These are phyloP conservation scores for Chunga burmeisteri DNA, from an alignment of 2,113 vertebrate species.

Conservation along the genomic window DNA sequence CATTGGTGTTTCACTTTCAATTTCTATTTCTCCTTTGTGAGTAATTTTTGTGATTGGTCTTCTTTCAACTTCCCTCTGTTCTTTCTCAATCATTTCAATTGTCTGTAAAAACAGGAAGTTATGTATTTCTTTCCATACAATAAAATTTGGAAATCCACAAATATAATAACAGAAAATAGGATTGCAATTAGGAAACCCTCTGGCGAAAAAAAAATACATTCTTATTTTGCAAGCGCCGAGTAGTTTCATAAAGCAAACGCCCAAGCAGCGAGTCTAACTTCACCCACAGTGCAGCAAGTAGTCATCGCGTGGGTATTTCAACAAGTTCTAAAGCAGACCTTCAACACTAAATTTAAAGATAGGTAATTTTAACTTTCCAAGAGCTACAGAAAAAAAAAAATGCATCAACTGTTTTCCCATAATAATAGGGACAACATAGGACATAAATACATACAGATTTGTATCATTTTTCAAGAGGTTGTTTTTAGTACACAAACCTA, in stretches of 20 bases:
- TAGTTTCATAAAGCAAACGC: not conserved
- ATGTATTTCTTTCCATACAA: not conserved
- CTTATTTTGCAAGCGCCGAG: not conserved
- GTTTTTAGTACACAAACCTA: not conserved
- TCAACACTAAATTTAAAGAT: not conserved
- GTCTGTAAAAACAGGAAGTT: slow-evolving; percentile 75
- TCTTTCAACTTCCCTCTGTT: slow-evolving; percentile 94
- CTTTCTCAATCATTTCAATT: slow-evolving; percentile 99
- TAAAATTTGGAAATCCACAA: not conserved
- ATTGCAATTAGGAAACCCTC: not conserved
- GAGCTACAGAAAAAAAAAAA: not conserved
- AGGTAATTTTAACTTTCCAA: not conserved
- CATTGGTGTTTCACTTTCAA: slow-evolving; percentile 91
- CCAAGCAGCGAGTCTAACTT: not conserved
- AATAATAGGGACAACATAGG: not conserved
- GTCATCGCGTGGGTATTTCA: not conserved
- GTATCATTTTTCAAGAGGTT: not conserved
- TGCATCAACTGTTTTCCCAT: not conserved
- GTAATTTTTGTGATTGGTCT: slow-evolving; percentile 98
- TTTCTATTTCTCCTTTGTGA: slow-evolving; percentile 99
- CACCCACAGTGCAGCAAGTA: not conserved
- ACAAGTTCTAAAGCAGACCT: not conserved
- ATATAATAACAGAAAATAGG: not conserved
- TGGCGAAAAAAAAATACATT: not conserved
- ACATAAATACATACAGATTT: not conserved